These are phyloP conservation scores for Oxytorus armatus DNA, from an alignment of 2,888 invertebrate genomes.

Conservation along the genomic window DNA sequence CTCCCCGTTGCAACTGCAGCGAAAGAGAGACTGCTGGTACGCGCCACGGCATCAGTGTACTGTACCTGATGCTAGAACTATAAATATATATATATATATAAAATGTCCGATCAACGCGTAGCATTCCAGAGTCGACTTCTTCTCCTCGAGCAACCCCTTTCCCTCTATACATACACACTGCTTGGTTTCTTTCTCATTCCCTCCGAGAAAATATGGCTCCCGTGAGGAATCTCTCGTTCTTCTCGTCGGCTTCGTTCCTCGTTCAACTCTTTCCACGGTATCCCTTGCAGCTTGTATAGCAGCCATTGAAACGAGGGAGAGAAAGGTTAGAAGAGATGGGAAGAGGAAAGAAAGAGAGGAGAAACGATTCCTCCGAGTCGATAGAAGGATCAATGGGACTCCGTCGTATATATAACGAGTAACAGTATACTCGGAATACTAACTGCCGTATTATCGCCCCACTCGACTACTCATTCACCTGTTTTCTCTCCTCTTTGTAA, in stretches of 20 bases:
- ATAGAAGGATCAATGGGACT: constrained; percentile 78
- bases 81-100: constrained; percentile 41
- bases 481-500: constrained; percentile 70
- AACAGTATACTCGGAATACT: constrained; percentile 68
- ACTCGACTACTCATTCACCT: constrained; percentile 73
- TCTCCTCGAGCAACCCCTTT: constrained; percentile 52
- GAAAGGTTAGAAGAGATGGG: background rate
- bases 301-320: constrained; percentile 55
- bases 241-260: constrained; percentile 50
- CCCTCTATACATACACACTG: constrained; percentile 21
- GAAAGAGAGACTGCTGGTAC: constrained; percentile 44
- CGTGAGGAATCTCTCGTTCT: constrained; percentile 61
- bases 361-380: constrained; percentile 40
- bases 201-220: constrained; percentile 55
- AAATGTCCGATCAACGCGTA: constrained; percentile 58
- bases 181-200: constrained; percentile 30
- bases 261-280: constrained; percentile 57
- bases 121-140: constrained; percentile 67
- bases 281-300: constrained; percentile 75
- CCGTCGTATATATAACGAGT: constrained; percentile 76
- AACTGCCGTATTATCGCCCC: constrained; percentile 81
- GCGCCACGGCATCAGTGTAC: constrained; percentile 42
- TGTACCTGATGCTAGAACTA: constrained; percentile 28
- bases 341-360: background rate
- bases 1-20: constrained; percentile 52